Evolutionary conservation across 2,797 vertebrate species (phyloP), one percentile per base, ranked within the genome.

Genomic region (Toxotes lorentzi): DNA sequence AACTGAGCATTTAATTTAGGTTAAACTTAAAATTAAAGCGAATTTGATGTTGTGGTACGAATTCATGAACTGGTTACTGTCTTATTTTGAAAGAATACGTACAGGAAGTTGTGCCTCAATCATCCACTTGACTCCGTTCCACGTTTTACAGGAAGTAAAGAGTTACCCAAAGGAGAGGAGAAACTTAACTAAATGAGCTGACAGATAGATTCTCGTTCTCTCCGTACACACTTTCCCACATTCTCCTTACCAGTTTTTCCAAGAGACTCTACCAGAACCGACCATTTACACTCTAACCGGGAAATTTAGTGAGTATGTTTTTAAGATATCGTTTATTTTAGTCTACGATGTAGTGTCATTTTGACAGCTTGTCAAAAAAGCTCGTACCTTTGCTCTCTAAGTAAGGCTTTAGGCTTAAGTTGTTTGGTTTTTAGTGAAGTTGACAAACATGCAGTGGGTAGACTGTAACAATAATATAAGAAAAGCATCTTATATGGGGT

Each of bases 111-210:
- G 0, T 0, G 1, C 4, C 14, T 11, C 9, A 27, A 4, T 48
- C 2, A 0, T 21, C 0, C 2, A 2, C 54, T 79, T 75, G 1
- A 67, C 38, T 7, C 3, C 38, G 1, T 54, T 92, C 78, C 81
- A 92, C 90, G 86, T 92, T 58, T 72, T 59, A 56, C 86, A 89
- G 93, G 93, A 94, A 93, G 91, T 88, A 76, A 38, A 76, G 81
- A 79, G 4, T 58, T 72, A 68, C 70, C 16, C 48, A n/a, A 23
- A 45, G 34, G 32, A 76, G 17, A 82, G 2, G 19, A 1, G n/a
- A 70, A 76, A 69, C 34, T 76, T 70, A 19, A 32, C 11, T 51
- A 19, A 77, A 66, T 79, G 68, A 70, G 30, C 8, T 68, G 75
- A 79, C 21, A 43, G 41, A n/a, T 45, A 76, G 59, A 53, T 27